These are phyloP conservation scores for Agelastica alni DNA, from an alignment of 2,888 invertebrate species.

Conservation along the genomic window DNA sequence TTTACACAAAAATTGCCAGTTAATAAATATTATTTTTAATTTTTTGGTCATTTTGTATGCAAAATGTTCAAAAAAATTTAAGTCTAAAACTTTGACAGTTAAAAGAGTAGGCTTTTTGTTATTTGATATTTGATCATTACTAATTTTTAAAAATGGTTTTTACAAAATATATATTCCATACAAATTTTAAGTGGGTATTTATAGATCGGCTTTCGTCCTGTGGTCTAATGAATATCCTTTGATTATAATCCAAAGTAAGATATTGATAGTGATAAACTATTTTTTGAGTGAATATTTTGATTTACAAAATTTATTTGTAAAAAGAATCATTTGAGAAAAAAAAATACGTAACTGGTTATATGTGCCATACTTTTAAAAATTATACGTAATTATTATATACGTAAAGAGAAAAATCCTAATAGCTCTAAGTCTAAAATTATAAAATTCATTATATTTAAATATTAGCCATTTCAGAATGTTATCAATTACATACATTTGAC, in stretches of 20 bases:
- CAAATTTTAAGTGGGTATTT: no score
- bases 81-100: no score
- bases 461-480: conserved; percentile 2
- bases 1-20: no score
- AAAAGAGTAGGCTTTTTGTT: no score
- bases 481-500: no score
- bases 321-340: conserved; percentile 31
- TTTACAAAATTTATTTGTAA: conserved; percentile 37
- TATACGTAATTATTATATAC: conserved; percentile 46
- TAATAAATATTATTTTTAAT: no score
- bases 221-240: conserved; percentile 43
- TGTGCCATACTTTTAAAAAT: conserved; percentile 46
- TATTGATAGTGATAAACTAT: conserved; percentile 45
- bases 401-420: conserved; percentile 48
- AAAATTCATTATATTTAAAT: conserved; percentile 33
- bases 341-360: conserved; percentile 44
- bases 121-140: no score
- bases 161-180: no score
- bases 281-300: conserved; percentile 44
- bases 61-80: no score
- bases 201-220: no score
- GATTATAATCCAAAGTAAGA: conserved; percentile 53
- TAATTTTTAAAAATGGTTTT: no score
- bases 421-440: conserved; percentile 44
- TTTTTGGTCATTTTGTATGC: no score